Evolutionary conservation across 2,797 vertebrate species (phyloP), one percentile per base, ranked within the genome.

Genomic region (Dendrocincla tyrannina): DNA sequence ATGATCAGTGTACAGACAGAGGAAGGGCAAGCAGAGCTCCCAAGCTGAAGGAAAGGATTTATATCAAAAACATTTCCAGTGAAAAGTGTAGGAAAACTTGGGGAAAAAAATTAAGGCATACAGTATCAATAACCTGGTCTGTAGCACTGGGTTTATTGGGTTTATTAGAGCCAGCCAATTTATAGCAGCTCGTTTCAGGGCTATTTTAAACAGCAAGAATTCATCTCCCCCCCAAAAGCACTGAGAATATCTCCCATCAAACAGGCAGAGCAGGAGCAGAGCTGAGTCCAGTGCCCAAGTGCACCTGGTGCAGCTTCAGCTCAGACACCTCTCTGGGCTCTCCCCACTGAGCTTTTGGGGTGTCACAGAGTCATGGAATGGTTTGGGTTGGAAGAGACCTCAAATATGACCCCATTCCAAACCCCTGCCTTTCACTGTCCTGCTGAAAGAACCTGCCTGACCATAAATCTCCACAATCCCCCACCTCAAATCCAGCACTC

Each of bases 91-190:
- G 17, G 42, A 55, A 76, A 92, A 50, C 44, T 13, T 49, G 16
- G 16, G 18, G 19, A 0, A 3, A 22, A 24, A 2, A 5, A 1
- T 2, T 3, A 11, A 4, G 41, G 47, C 19, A 28, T 11, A 17
- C 8, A 22, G 22, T 17, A 4, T 58, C 37, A 35, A 30, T 25
- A 50, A 69, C 13, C 10, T 33, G 8, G 17, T 44, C 30, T 44
- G 41, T 15, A 28, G 41, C 5, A 1, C 18, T 63, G 58, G 9
- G 7, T 72, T 74, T 55, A 35, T 22, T 53, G 2, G 15, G 30
- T 66, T 70, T 46, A 32, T 17, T 32, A 50, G 27, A 78, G 4
- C 2, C 55, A 68, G 18, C 0, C 4, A 32, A 13, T 63, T 89
- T 32, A 39, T 2, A 50, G 50, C n/a, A 41, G 49, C 4, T 59